Percentiles rank a stretch among this genome's conserved stretches.
Evolutionary conservation across 1,140 invertebrate species (phyloP).

Genomic region (Sycophaga agraensis): DNA sequence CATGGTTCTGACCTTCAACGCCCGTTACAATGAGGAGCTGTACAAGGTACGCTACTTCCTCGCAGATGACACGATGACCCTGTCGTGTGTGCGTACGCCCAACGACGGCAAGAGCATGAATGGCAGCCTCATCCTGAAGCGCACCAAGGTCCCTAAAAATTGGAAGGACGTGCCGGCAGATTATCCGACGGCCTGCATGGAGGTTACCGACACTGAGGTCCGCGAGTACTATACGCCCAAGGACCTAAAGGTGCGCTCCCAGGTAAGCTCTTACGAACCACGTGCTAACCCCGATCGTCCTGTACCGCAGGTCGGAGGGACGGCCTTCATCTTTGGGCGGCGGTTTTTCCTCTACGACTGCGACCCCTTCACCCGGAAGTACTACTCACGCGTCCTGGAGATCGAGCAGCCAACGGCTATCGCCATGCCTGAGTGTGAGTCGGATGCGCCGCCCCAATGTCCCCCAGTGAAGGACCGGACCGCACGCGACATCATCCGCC

Average conservation of each 20-base stretch:
- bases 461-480: neutral
- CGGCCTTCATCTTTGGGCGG: conserved; percentile 67
- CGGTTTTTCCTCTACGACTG: conserved; percentile 78
- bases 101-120: conserved; percentile 67
- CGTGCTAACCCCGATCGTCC: no score
- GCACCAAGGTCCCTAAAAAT: conserved; percentile 77
- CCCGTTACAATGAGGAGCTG: conserved; percentile 72
- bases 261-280: no score
- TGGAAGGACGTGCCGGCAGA: conserved; percentile 64
- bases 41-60: conserved; percentile 76
- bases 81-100: conserved; percentile 69
- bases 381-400: conserved; percentile 62
- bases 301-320: conserved; percentile 69
- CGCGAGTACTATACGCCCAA: conserved; percentile 72
- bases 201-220: conserved; percentile 69
- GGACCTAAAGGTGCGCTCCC: conserved; percentile 68
- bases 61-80: conserved; percentile 75
- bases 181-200: conserved; percentile 63
- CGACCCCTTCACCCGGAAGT: conserved; percentile 77
- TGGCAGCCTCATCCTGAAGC: conserved; percentile 62
- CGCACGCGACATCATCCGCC: conserved; percentile 64
- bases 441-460: neutral
- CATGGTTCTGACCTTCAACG: conserved; percentile 73
- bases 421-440: neutral
- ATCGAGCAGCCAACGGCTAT: conserved; percentile 48